Percentiles rank a stretch among this genome's conserved stretches.
Evolutionary conservation across 2,888 invertebrate genomes (phyloP).

Genomic region (Hipparchia sbordonii): DNA sequence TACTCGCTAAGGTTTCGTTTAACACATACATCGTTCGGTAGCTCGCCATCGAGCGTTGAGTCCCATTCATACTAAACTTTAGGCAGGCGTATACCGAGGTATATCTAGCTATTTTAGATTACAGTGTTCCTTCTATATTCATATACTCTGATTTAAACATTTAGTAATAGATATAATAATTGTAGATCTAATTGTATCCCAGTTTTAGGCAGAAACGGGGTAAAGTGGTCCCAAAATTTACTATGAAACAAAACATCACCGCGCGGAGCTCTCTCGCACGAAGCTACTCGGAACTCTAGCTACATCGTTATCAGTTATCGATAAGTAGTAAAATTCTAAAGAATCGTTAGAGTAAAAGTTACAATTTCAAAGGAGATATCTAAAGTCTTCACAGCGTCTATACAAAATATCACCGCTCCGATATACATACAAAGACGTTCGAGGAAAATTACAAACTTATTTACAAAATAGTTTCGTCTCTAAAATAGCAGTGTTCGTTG

Average conservation of each 20-base stretch:
- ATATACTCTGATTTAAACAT: slow-evolving; percentile 41
- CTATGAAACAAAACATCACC: slow-evolving; percentile 75
- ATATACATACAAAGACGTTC: slow-evolving; percentile 66
- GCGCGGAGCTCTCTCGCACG: slow-evolving; percentile 43
- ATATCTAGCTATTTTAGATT: slow-evolving; percentile 34
- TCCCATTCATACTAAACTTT: slow-evolving; percentile 75
- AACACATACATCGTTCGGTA: slow-evolving; percentile 36
- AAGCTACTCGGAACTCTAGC: slow-evolving; percentile 42
- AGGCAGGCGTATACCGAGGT: slow-evolving; percentile 51
- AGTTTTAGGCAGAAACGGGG: slow-evolving; percentile 56
- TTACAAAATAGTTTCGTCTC: slow-evolving; percentile 64
- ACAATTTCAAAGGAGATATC: slow-evolving; percentile 45
- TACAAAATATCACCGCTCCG: slow-evolving; percentile 78
- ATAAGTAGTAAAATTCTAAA: slow-evolving; percentile 39
- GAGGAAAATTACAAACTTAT: slow-evolving; percentile 61
- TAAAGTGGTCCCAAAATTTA: slow-evolving; percentile 81
- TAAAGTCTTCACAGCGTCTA: slow-evolving; percentile 60
- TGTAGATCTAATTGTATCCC: slow-evolving; percentile 53
- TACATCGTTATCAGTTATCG: slow-evolving; percentile 23
- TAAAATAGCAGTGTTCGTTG: slow-evolving; percentile 64
- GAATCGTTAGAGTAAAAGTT: slow-evolving; percentile 38
- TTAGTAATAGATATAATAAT: slow-evolving; percentile 46
- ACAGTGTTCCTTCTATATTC: slow-evolving; percentile 37
- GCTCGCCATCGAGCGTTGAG: slow-evolving; percentile 57
- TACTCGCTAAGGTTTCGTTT: slow-evolving; percentile 56